Conservation (phyloP, 1,140 invertebrate species). For the Penaeus japonicus region DNA sequence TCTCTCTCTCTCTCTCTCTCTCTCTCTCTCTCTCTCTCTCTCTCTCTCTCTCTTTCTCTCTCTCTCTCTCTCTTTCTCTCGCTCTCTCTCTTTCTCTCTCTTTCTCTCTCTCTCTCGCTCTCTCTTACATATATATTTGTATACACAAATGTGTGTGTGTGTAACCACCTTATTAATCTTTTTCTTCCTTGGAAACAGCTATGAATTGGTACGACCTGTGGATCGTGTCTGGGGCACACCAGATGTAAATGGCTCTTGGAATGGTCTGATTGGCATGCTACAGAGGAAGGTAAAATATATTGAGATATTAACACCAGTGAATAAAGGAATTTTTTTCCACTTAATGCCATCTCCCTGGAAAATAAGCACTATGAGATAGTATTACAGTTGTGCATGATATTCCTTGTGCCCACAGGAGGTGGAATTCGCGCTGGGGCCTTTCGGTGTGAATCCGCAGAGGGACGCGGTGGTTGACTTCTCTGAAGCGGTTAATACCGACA, state of each 20-base stretch:
- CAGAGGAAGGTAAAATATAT: neutral
- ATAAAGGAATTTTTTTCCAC: neutral
- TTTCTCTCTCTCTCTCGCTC: too few species aligned
- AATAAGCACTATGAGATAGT: too few species aligned
- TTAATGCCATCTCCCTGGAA: neutral
- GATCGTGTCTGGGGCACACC: neutral
- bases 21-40: too few species aligned
- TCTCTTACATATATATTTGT: too few species aligned
- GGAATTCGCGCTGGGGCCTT: constrained; percentile 40
- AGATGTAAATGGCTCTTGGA: neutral
- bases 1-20: too few species aligned
- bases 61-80: too few species aligned
- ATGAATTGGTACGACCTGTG: neutral
- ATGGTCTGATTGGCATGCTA: neutral
- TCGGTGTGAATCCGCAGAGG: neutral
- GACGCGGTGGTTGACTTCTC: constrained; percentile 45
- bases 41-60: too few species aligned
- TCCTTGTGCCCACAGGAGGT: constrained; percentile 10
- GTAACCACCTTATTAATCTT: too few species aligned
- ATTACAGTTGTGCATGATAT: too few species aligned
- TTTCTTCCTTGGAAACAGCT: too few species aligned
- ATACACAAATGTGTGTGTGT: too few species aligned
- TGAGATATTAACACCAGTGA: neutral
- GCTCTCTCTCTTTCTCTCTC: too few species aligned
- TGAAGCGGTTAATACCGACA: neutral